Evolutionary conservation across 1,140 invertebrate species (phyloP).

Genomic region (Zaprionus camerounensis): DNA sequence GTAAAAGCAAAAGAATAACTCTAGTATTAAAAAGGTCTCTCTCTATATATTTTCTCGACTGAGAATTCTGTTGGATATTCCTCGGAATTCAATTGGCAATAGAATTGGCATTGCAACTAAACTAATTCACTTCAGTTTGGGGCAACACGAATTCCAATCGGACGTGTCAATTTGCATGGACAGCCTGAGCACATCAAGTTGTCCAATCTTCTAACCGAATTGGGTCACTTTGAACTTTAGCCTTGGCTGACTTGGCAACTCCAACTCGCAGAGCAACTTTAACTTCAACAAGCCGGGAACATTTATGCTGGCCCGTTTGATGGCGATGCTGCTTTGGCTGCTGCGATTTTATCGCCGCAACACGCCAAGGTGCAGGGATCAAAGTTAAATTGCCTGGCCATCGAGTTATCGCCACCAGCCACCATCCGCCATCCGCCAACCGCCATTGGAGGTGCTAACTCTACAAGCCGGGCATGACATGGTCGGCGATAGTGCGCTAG

Average conservation of each 20-base stretch:
- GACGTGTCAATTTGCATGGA: constrained; percentile 69
- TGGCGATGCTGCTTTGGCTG: neutral
- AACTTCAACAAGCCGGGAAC: neutral
- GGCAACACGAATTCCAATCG: neutral
- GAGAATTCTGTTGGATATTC: neutral
- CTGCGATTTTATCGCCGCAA: constrained; percentile 68
- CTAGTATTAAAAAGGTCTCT: too few species aligned
- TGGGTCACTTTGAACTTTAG: constrained; percentile 79
- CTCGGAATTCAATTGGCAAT: neutral
- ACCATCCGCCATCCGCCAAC: constrained; percentile 44
- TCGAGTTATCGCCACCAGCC: constrained; percentile 50
- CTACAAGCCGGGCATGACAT: constrained; percentile 72
- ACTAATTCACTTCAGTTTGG: neutral
- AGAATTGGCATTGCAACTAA: neutral
- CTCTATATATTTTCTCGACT: too few species aligned
- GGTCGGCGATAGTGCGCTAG: constrained; percentile 37
- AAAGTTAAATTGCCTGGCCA: constrained; percentile 70
- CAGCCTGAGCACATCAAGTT: constrained; percentile 55
- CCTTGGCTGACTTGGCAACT: constrained; percentile 56
- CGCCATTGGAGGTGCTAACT: constrained; percentile 71
- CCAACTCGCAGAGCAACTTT: constrained; percentile 24
- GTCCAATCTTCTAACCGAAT: constrained; percentile 66
- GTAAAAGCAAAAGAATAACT: too few species aligned
- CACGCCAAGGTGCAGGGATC: constrained; percentile 78
- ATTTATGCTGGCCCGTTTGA: constrained; percentile 19